Conservation (phyloP, 2,797 vertebrate species). For the Philypnodon macrostomus region DNA sequence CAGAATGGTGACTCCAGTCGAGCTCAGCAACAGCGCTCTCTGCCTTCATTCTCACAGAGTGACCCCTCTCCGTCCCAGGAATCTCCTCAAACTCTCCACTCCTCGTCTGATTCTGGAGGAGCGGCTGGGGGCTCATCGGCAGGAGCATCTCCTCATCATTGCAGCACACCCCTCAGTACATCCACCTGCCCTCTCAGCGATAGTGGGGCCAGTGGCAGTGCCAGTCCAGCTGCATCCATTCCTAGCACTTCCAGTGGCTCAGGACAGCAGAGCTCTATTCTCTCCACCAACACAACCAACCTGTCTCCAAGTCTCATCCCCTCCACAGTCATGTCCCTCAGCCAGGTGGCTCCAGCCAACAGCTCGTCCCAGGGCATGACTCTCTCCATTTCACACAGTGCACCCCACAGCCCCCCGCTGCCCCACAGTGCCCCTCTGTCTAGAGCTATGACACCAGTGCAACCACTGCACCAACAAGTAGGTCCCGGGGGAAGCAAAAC, state of each 20-base stretch:
- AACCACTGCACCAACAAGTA: constrained; percentile 65
- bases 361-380: constrained; percentile 69
- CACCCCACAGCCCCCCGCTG: constrained; percentile 78
- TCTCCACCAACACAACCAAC: constrained; percentile 63
- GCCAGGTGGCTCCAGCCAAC: constrained; percentile 56
- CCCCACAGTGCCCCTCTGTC: constrained; percentile 80
- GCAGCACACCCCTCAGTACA: constrained; percentile 44
- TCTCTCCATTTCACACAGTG: constrained; percentile 66
- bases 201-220: constrained; percentile 36
- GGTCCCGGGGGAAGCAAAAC: constrained; percentile 50
- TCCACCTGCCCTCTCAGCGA: constrained; percentile 48
- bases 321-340: constrained; percentile 71
- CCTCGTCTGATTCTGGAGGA: constrained; percentile 43
- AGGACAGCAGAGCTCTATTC: constrained; percentile 55
- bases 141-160: constrained; percentile 56
- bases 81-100: constrained; percentile 58
- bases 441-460: constrained; percentile 78
- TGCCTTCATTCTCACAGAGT: constrained; percentile 59
- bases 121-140: constrained; percentile 46
- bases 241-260: constrained; percentile 40
- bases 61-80: constrained; percentile 55
- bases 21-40: constrained; percentile 64
- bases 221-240: constrained; percentile 42
- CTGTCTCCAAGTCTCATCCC: constrained; percentile 73
- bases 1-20: constrained; percentile 79